A percentile compares a stretch with the other conserved stretches of the same genome.
phyloP scores from a whole-genome alignment of 2,113 vertebrate species.

The Tyto alba region DNA sequence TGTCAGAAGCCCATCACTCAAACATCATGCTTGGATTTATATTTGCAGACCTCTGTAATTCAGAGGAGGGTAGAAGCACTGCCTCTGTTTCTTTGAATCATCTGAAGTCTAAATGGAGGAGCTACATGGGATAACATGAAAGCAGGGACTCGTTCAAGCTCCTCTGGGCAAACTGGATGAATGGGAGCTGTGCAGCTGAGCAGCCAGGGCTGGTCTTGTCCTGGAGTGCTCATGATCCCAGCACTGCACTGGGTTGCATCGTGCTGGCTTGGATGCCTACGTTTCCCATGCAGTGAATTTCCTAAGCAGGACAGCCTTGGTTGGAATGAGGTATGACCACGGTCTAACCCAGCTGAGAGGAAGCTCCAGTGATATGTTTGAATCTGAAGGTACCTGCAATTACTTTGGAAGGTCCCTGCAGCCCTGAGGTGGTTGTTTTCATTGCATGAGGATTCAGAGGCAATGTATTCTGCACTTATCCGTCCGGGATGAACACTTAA shows the following conservation, averaged over 20 bases:
- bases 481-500: not conserved
- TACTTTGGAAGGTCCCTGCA: not conserved
- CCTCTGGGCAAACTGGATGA: not conserved
- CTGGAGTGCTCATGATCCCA: not conserved
- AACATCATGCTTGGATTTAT: not conserved
- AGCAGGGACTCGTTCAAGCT: not conserved
- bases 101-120: not conserved
- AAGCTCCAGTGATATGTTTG: not conserved
- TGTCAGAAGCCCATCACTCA: not conserved
- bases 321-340: rapidly evolving
- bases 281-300: not conserved
- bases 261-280: not conserved
- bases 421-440: not conserved
- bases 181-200: not conserved
- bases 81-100: not conserved
- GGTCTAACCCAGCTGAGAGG: not conserved
- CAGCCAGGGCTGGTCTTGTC: not conserved
- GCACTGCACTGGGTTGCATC: not conserved
- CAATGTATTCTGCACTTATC: not conserved
- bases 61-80: not conserved
- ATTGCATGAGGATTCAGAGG: not conserved
- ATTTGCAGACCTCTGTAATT: not conserved
- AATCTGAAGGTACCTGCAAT: not conserved
- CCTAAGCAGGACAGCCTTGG: not conserved
- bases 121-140: not conserved